Base-by-base conservation (phyloP, 2,888 invertebrate species). In the Caenorhabditis sinica region DNA sequence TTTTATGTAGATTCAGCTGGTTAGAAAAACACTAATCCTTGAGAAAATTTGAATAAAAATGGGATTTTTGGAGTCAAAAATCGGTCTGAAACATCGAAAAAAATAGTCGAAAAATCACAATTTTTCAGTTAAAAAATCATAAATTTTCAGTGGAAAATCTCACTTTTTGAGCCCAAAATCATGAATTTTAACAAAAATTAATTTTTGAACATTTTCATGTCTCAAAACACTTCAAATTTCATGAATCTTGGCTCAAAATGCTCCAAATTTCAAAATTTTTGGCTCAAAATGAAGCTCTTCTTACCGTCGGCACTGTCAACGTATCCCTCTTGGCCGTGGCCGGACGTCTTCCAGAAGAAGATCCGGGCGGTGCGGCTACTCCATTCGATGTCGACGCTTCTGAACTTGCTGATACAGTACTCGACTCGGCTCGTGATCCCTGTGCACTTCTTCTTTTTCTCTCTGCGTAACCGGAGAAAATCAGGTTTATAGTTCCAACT, bases 251-350 rank as follows among this genome's bases (percentile, higher is more conserved):
- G 33, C 33, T 33, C 33, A 33, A 33, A 33, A 45, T 9, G 11
- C 0, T 20, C 53, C 23, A 53, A 53, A 53, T 1, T 0, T n/a
- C 25, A 49, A n/a, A 49, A 49, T 49, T 51, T 45, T 17, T 1
- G 45, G 45, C n/a, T 45, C 33, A 43, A 43, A 15, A 15, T n/a
- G n/a, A n/a, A n/a, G n/a, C n/a, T n/a, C n/a, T n/a, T n/a, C 45
- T 30, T 33, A 77, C 77, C 77, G 56, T 56, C 43, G 76, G 86
- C 40, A 68, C 71, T 20, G 86, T 68, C 28, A 87, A 65, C 17
- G 88, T 87, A 63, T 88, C 86, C 17, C 88, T 71, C 45, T 85
- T 83, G 13, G 75, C 85, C 30, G 86, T 69, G 5, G 79, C 63
- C 0, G 83, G 76, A 65, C 85, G 43, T 33, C 85, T 60, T 36